phyloP scores from a whole-genome alignment of 2,113 vertebrate genomes.

The Megaceryle maxima region DNA sequence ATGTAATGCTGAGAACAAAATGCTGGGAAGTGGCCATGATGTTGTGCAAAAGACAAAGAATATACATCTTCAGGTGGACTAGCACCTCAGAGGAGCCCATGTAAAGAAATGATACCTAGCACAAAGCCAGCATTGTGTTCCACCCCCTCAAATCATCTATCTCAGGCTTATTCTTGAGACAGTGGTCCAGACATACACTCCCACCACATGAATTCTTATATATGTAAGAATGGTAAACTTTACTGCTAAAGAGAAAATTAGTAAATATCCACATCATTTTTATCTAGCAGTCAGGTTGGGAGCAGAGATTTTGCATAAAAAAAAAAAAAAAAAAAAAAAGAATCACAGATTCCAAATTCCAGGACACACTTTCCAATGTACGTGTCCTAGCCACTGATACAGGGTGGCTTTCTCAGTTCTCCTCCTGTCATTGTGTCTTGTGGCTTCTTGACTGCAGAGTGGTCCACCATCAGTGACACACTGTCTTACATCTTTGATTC shows the following conservation, averaged over 20 bases:
- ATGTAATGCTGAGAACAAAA: neutral
- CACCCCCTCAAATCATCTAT: neutral
- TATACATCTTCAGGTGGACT: neutral
- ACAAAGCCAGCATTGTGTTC: neutral
- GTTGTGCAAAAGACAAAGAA: neutral
- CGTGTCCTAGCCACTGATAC: accelerated
- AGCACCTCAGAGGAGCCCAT: neutral
- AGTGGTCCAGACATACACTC: neutral
- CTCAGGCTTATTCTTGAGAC: neutral
- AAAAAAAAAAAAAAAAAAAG: neutral
- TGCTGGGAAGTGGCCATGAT: neutral
- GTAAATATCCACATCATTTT: neutral
- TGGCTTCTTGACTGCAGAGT: neutral
- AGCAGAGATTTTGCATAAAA: neutral
- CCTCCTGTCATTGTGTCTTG: neutral
- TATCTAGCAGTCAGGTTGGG: neutral
- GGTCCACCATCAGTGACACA: neutral
- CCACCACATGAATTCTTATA: neutral
- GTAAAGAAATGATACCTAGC: neutral
- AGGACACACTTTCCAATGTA: neutral
- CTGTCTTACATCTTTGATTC: neutral
- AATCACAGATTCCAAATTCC: neutral
- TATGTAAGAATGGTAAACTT: neutral
- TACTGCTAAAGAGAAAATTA: neutral
- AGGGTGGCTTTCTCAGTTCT: neutral